Conservation (phyloP, 1,140 invertebrate genomes). For the Trachymyrmex cornetzi region DNA sequence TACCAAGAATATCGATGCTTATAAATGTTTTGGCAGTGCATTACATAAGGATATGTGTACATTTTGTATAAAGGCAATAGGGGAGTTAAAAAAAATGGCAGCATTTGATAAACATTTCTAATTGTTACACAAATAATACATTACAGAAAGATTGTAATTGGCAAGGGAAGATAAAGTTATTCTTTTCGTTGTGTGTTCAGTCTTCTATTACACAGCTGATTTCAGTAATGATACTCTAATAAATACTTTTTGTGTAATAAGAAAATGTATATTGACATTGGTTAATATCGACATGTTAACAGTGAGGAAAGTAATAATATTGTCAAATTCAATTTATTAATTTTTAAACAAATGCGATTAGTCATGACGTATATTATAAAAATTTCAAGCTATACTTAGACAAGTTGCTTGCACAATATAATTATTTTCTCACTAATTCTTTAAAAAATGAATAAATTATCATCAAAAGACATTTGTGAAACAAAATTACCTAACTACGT, state of each 20-base stretch:
- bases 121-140: conserved; percentile 33
- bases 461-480: conserved; percentile 58
- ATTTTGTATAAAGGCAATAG: conserved; percentile 29
- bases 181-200: conserved; percentile 72
- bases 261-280: conserved; percentile 36
- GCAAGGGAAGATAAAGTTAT: conserved; percentile 45
- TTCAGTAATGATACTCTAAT: conserved; percentile 17
- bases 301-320: conserved; percentile 18
- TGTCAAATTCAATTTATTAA: conserved; percentile 30
- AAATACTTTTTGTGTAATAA: conserved; percentile 27
- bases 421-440: conserved; percentile 24
- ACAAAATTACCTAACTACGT: conserved; percentile 37
- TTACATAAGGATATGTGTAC: conserved; percentile 37
- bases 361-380: background rate
- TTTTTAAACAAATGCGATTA: conserved; percentile 26
- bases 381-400: conserved; percentile 48
- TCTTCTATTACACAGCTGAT: conserved; percentile 60
- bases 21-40: conserved; percentile 68
- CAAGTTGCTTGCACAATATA: conserved; percentile 38
- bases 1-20: conserved; percentile 36
- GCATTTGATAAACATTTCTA: conserved; percentile 45
- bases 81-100: conserved; percentile 58
- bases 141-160: conserved; percentile 48
- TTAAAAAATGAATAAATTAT: conserved; percentile 67
- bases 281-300: background rate